These are phyloP conservation scores for Netelia virgata DNA, from an alignment of 2,888 invertebrate genomes.

Conservation along the genomic window DNA sequence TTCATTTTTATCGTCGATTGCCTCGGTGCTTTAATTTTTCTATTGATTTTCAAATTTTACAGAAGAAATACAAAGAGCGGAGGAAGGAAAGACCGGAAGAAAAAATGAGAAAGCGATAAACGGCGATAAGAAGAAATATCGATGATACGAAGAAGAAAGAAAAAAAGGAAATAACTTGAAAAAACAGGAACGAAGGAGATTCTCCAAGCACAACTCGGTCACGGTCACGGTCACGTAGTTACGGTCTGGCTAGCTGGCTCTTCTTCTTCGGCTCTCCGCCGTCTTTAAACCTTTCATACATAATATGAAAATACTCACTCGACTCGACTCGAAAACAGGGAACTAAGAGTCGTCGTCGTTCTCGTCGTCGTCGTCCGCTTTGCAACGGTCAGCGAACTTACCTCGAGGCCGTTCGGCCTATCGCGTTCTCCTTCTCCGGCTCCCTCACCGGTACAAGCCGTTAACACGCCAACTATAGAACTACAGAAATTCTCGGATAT, in stretches of 20 bases:
- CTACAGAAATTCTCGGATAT: slow-evolving; percentile 4
- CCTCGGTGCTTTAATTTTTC: too few relatives aligned
- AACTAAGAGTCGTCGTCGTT: background rate
- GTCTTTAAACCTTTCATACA: slow-evolving; percentile 64
- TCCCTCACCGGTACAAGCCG: slow-evolving; percentile 7
- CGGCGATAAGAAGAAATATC: too few relatives aligned
- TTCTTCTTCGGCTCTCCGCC: slow-evolving; percentile 71
- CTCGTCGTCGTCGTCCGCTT: slow-evolving; percentile 37
- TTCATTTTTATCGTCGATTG: too few relatives aligned
- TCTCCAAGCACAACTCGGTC: slow-evolving; percentile 73
- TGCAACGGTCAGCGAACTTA: slow-evolving; percentile 70
- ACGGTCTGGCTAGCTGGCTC: slow-evolving; percentile 73
- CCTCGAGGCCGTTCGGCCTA: slow-evolving; percentile 42
- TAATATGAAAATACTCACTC: background rate
- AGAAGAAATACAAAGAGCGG: too few relatives aligned
- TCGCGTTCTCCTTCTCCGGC: slow-evolving; percentile 16
- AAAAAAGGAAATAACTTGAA: slow-evolving; percentile 28
- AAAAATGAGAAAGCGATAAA: too few relatives aligned
- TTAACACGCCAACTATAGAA: slow-evolving; percentile 23
- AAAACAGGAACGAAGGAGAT: slow-evolving; percentile 46
- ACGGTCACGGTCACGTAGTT: slow-evolving; percentile 76
- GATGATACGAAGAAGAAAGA: slow-evolving; percentile 2
- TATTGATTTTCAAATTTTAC: too few relatives aligned
- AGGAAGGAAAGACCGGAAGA: too few relatives aligned
- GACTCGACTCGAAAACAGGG: background rate